phyloP scores from a whole-genome alignment of 2,113 vertebrate genomes.

The Aegypius monachus region DNA sequence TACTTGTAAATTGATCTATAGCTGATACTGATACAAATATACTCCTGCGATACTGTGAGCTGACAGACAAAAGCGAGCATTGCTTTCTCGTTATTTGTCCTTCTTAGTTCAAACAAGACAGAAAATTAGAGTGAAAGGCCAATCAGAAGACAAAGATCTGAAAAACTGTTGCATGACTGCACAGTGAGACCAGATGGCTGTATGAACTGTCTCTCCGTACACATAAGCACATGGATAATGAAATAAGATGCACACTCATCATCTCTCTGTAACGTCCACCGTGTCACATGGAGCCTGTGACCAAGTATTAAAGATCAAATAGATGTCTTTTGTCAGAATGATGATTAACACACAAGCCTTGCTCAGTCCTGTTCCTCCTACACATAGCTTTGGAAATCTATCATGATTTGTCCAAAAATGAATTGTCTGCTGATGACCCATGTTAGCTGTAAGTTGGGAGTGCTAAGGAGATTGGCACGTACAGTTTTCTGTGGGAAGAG shows the following conservation, averaged over 20 bases:
- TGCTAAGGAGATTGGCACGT: background rate
- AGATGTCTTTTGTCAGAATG: slow-evolving; percentile 9
- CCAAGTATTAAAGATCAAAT: slow-evolving; percentile 25
- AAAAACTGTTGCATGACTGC: slow-evolving; percentile 51
- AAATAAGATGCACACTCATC: slow-evolving; percentile 41
- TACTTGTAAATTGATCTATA: slow-evolving; percentile 16
- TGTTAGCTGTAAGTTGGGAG: slow-evolving; percentile 3
- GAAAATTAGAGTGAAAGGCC: slow-evolving; percentile 43
- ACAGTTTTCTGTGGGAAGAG: slow-evolving; percentile 33
- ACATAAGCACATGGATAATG: slow-evolving; percentile 39
- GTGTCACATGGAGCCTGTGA: slow-evolving; percentile 9
- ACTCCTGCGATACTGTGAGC: background rate
- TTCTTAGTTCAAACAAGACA: slow-evolving; percentile 43
- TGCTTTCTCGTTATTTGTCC: background rate
- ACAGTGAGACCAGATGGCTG: slow-evolving; percentile 49
- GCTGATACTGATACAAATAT: background rate
- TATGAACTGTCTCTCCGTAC: background rate
- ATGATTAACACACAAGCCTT: slow-evolving; percentile 36
- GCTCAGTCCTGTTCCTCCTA: slow-evolving; percentile 24
- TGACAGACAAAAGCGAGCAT: background rate
- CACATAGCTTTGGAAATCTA: slow-evolving; percentile 11
- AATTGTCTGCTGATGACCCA: slow-evolving; percentile 39
- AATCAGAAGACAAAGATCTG: slow-evolving; percentile 37
- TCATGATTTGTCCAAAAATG: slow-evolving; percentile 18
- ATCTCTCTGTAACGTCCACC: slow-evolving; percentile 21